These are phyloP conservation scores for Perizoma flavofasciatum DNA, from an alignment of 2,888 invertebrate species.

Conservation along the genomic window DNA sequence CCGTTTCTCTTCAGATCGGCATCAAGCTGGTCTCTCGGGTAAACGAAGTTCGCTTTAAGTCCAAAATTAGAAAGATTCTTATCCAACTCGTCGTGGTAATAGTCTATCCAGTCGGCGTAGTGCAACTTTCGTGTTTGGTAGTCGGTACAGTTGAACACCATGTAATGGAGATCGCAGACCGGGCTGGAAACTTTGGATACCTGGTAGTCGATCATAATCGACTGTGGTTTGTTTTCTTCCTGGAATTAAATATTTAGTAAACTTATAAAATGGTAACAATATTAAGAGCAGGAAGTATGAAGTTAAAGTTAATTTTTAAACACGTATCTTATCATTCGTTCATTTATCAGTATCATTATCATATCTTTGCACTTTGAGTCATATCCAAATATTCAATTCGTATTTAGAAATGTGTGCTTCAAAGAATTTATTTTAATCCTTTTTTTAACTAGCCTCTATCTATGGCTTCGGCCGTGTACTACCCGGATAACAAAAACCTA, in stretches of 20 bases:
- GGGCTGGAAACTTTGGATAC: constrained; percentile 40
- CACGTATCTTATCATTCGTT: no score
- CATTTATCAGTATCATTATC: no score
- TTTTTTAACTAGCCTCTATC: no score
- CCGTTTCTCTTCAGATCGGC: constrained; percentile 45
- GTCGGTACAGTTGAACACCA: constrained; percentile 49
- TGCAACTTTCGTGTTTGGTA: constrained; percentile 40
- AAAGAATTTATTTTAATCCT: no score
- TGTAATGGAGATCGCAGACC: constrained; percentile 43
- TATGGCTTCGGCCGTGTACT: no score
- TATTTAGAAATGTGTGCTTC: no score
- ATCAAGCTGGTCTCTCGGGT: constrained; percentile 45
- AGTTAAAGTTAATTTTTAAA: no score
- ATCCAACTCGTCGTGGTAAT: constrained; percentile 45
- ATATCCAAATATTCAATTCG: no score
- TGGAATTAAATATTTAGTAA: constrained; percentile 33
- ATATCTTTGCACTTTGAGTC: no score
- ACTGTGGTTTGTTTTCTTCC: constrained; percentile 36
- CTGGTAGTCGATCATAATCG: constrained; percentile 53
- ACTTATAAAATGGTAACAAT: no score
- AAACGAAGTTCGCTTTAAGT: constrained; percentile 42
- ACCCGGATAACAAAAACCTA: no score
- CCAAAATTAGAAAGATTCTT: constrained; percentile 39
- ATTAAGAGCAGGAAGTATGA: background rate
- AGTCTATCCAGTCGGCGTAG: constrained; percentile 46